Conservation (phyloP, 2,797 vertebrate species). For the Choloepus didactylus region DNA sequence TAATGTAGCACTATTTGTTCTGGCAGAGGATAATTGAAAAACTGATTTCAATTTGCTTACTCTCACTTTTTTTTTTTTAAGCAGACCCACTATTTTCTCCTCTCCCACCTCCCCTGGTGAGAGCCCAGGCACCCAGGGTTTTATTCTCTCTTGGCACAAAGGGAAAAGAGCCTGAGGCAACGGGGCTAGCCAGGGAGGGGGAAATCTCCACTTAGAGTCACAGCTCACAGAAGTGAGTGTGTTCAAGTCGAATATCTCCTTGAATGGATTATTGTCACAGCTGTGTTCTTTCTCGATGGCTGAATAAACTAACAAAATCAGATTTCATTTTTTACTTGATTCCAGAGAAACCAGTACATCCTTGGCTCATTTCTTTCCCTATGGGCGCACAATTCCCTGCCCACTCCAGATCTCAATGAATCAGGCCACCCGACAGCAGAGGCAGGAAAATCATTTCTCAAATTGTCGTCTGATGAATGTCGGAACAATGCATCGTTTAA, state of each 20-base stretch:
- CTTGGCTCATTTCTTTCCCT: constrained; percentile 13
- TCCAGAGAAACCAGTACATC: constrained; percentile 65
- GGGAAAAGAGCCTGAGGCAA: background rate
- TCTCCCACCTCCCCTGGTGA: background rate
- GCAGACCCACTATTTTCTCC: background rate
- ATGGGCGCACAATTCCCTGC: background rate
- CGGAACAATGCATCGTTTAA: constrained; percentile 73
- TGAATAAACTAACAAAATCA: constrained; percentile 75
- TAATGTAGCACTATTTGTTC: background rate
- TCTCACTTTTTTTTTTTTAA: background rate
- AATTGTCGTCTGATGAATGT: constrained; percentile 71
- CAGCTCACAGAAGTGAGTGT: background rate
- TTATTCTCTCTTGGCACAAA: background rate
- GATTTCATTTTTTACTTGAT: constrained; percentile 68
- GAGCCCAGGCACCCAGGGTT: background rate
- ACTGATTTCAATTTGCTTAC: background rate
- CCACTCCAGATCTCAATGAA: background rate
- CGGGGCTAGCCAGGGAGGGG: background rate
- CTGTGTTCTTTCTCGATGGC: constrained; percentile 55
- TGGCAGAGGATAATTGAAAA: background rate
- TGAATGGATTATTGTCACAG: constrained; percentile 56
- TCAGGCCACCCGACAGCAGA: constrained; percentile 68
- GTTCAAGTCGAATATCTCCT: background rate
- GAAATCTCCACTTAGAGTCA: background rate
- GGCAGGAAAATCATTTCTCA: constrained; percentile 65